phyloP scores from a whole-genome alignment of 2,797 vertebrate genomes.

The Cuculus canorus region DNA sequence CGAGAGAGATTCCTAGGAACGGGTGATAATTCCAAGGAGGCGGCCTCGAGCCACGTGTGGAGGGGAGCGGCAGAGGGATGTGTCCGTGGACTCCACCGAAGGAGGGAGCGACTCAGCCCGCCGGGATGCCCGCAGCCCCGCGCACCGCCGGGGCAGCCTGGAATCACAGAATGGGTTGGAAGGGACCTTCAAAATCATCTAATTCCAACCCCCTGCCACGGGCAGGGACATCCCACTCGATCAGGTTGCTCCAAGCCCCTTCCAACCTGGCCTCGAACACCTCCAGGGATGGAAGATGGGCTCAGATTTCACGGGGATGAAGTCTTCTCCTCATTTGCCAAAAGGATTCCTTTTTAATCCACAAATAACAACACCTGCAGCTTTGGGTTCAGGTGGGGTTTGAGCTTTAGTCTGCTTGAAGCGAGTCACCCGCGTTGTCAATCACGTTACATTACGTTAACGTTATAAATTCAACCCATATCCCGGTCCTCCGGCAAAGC shows the following conservation, averaged over 20 bases:
- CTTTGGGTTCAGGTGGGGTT: background rate
- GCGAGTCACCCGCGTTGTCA: rapidly evolving
- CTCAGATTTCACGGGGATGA: background rate
- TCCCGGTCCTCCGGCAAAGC: background rate
- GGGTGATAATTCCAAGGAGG: background rate
- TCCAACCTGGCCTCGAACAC: too few species aligned
- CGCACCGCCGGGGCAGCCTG: background rate
- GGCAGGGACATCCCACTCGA: too few species aligned
- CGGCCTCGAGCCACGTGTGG: rapidly evolving
- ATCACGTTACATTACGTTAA: too few species aligned
- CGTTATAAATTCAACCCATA: too few species aligned
- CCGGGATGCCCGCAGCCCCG: background rate
- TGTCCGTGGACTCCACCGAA: rapidly evolving
- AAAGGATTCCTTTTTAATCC: background rate
- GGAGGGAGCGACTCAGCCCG: rapidly evolving
- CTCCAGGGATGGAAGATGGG: rapidly evolving
- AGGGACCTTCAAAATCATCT: too few species aligned
- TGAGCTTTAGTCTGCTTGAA: background rate
- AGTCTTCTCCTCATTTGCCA: background rate
- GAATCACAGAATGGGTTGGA: too few species aligned
- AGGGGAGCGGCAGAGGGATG: rapidly evolving
- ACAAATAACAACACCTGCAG: background rate
- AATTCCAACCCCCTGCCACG: too few species aligned
- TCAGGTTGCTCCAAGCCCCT: too few species aligned
- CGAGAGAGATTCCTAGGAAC: background rate